Evolutionary conservation across 2,113 vertebrate species (phyloP).

Genomic region (Setophaga coronata): DNA sequence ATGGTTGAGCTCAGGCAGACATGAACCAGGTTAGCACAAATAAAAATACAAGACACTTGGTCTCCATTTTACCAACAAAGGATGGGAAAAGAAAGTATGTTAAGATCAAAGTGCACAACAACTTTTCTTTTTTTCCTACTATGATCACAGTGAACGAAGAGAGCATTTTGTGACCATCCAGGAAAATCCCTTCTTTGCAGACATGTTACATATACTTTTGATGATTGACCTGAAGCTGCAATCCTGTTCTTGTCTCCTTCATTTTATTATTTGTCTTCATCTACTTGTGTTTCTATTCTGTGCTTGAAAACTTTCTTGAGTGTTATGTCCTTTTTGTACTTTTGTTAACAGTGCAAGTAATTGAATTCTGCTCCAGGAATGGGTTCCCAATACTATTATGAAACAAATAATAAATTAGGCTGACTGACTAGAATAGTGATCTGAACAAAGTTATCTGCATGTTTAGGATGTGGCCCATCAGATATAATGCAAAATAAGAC

Average conservation of each 20-base stretch:
- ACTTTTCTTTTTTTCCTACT: background rate
- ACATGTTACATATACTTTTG: background rate
- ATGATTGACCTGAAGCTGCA: background rate
- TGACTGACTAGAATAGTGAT: background rate
- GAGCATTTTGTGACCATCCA: background rate
- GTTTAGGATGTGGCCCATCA: background rate
- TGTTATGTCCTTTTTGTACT: background rate
- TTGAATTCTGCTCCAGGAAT: background rate
- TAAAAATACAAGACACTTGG: background rate
- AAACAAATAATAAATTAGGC: background rate
- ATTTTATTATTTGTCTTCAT: background rate
- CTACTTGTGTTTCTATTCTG: background rate
- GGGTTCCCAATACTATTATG: background rate
- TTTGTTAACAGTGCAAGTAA: background rate
- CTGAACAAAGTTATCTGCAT: background rate
- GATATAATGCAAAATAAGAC: background rate
- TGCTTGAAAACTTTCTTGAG: background rate
- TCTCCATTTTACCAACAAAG: background rate
- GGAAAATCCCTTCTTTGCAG: background rate
- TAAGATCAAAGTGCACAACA: background rate
- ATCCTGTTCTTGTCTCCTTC: background rate
- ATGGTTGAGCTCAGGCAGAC: background rate
- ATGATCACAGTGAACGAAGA: background rate
- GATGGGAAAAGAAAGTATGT: background rate
- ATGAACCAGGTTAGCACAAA: background rate